A percentile compares a stretch with the other conserved stretches of the same genome.
phyloP scores from a whole-genome alignment of 1,140 invertebrate species.

The Batillaria attramentaria region DNA sequence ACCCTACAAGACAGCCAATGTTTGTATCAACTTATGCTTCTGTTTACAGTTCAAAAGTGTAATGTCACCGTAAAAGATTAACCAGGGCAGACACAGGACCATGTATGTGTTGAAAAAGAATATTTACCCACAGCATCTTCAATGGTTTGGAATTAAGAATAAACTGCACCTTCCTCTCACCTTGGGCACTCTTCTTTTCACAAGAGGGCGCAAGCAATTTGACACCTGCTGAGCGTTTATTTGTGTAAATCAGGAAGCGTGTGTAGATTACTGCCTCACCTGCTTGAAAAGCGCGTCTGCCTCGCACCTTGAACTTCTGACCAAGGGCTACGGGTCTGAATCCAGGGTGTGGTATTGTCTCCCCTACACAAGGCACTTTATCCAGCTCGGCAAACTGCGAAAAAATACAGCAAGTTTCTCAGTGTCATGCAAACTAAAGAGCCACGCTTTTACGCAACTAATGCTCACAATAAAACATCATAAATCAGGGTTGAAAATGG shows the following conservation, averaged over 20 bases:
- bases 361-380: conserved; percentile 75
- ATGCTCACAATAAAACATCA: background rate
- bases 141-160: too few relatives aligned
- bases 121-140: background rate
- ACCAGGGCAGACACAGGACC: background rate
- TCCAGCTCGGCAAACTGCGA: conserved; percentile 55
- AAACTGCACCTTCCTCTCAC: background rate
- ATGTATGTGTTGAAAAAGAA: background rate
- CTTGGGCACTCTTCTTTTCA: background rate
- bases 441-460: background rate
- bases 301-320: conserved; percentile 71
- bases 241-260: too few relatives aligned
- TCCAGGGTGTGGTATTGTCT: conserved; percentile 75
- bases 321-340: conserved; percentile 77
- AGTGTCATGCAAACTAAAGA: background rate
- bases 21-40: too few relatives aligned
- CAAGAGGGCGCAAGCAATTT: background rate
- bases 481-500: background rate
- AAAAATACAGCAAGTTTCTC: background rate
- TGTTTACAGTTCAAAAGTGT: too few relatives aligned
- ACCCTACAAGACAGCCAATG: background rate
- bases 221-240: background rate
- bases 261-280: conserved; percentile 74
- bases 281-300: conserved; percentile 82
- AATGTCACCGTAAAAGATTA: too few relatives aligned